A percentile compares a stretch with the other conserved stretches of the same genome.
These are phyloP conservation scores for Pterobdella sp. DNA, from an alignment of 2,888 invertebrate species.

Conservation along the genomic window DNA sequence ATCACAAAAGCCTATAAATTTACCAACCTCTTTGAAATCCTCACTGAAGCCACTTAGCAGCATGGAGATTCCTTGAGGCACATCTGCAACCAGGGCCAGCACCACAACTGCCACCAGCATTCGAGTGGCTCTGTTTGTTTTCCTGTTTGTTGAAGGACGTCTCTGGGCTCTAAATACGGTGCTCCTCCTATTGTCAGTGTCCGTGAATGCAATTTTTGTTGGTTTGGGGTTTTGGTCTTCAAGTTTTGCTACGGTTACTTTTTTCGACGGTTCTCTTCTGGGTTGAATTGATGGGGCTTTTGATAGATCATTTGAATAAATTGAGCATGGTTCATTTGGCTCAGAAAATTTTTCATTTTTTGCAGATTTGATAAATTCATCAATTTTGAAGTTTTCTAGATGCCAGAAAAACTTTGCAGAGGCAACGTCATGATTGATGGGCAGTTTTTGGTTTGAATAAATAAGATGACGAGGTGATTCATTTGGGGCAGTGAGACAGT, in stretches of 20 bases:
- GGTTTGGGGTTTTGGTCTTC: not conserved
- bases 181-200: not conserved
- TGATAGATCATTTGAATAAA: no score
- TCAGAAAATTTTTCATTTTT: no score
- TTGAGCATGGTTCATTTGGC: no score
- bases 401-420: no score
- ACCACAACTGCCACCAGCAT: constrained; percentile 82
- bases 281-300: not conserved
- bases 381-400: no score
- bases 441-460: no score
- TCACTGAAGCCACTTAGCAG: constrained; percentile 68
- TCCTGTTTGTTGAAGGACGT: constrained; percentile 32
- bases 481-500: no score
- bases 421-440: no score
- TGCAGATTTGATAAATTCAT: no score
- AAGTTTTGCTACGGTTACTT: not conserved
- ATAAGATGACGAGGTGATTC: no score
- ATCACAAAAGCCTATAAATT: no score
- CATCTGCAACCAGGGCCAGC: constrained; percentile 79
- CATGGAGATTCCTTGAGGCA: constrained; percentile 69
- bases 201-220: no score
- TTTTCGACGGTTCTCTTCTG: not conserved
- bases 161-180: not conserved
- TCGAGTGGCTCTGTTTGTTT: constrained; percentile 68
- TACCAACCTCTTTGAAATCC: constrained; percentile 33